Base-by-base conservation (phyloP, 2,888 invertebrate genomes). In the Acrobasis suavella region DNA sequence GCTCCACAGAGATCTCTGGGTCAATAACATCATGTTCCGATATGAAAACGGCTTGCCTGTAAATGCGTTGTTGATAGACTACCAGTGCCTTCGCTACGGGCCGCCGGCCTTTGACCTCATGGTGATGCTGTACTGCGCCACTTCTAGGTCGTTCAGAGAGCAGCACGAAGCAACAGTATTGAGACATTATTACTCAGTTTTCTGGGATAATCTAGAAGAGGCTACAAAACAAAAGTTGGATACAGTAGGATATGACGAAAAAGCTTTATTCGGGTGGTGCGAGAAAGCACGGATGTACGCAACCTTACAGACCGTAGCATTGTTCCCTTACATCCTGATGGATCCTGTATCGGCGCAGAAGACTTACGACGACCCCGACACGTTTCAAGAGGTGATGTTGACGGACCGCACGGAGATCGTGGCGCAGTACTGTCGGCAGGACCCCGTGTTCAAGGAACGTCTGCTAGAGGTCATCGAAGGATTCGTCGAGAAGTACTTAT, bases 1-100 rank as follows among this genome's bases (percentile, higher is more conserved):
- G 5, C 66, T 86, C 2, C 91, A 91, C 61, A 89, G 83, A 58
- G 91, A 91, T 60, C 63, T 91, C 37, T 91, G 91, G 91, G 72
- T 75, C 0, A 89, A 89, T 62, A 91, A 91, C 62, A 81, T 91
- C 1, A 78, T 91, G 78, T 91, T 87, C 58, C 81, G 80, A 62
- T 85, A 89, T 60, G 73, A 79, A 0, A 69, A 74, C 9, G 76
- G 73, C 1, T 68, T 65, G 0, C 89, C 88, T 0, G 70, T 55
- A 0, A 81, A 81, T 46, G 83, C 85, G 0, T 38, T 91, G 1
- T 65, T 91, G 0, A 72, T 91, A 1, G 91, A 91, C 68, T 91
- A 78, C 69, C 91, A 91, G 64, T 83, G 87, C 64, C 63, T 85
- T 5, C 75, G 89, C 1, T 89, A 85, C 67, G 85, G 77, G 0